Evolutionary conservation across 2,113 vertebrate species (phyloP), one percentile per base, ranked within the genome.

Genomic region (Astatotilapia flaviijosephi): DNA sequence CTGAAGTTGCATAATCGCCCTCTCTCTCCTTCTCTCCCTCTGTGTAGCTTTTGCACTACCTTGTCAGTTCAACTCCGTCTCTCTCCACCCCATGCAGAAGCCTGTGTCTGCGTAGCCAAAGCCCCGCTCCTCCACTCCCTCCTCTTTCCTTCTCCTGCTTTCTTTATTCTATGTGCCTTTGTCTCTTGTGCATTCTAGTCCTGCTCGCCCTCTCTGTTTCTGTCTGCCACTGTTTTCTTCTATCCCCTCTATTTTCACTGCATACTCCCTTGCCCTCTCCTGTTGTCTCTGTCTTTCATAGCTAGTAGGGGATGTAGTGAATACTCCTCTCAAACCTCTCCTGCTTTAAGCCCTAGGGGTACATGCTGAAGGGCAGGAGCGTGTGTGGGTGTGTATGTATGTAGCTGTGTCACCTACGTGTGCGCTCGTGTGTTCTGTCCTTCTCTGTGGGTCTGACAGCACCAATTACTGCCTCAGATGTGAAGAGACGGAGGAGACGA

Each of bases 401-500:
- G 83, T 82, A 84, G 62, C 23, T 68, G 11, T 68, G 58, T 7
- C 73, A 51, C 45, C 28, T 51, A 14, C 9, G 19, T 83, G 23
- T 26, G 23, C 23, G 23, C 23, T 26, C 23, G 23, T 26, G 23
- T 26, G 88, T 88, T 89, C 86, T 86, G 89, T 94, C 91, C 92
- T 94, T 68, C 86, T 82, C 70, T 91, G 89, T 93, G 88, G 89
- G 91, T 92, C 94, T 95, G 95, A 96, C 93, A 95, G 80, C 93
- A 91, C 91, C 93, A 96, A 96, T 96, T 96, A 95, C 92, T 87
- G 92, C 88, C 90, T 95, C 90, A 91, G 91, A 91, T 80, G 88
- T 81, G 56, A 82, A 83, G 87, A 94, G 92, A 88, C 82, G 84
- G 94, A 89, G 88, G 91, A 92, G 91, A 89, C 15, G 7, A 10